Base-by-base conservation (phyloP, 2,888 invertebrate species). In the Eledona agricola region DNA sequence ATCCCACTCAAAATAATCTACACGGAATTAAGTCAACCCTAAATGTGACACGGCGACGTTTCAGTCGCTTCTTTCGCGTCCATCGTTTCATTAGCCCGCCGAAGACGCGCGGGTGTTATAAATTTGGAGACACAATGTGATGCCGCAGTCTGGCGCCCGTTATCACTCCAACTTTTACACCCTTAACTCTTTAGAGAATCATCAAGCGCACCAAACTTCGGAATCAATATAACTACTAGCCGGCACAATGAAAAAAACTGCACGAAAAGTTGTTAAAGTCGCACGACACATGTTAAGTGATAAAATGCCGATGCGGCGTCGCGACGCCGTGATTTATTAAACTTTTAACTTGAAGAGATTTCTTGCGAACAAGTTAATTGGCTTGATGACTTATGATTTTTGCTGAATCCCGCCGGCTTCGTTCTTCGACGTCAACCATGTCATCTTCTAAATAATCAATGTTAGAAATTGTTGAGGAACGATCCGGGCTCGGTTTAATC, bases 101-200 rank as follows among this genome's bases (percentile, higher is more conserved):
- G 17, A 31, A 31, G 7, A n/a, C 32, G 16, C 2, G 34, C 10
- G 20, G 45, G 60, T 58, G 67, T 68, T 67, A 66, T 72, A 70
- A 69, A 71, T 70, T 63, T 64, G 56, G 55, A 59, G 61, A 57
- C 66, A 69, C 66, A 71, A 71, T 69, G 64, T 64, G 66, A 64
- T 67, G 65, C 63, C 61, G 53, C 59, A 63, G 62, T 37, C 25
- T 38, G 16, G 23, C 60, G 59, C 64, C 64, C 66, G 71, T 69
- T 70, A 72, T 71, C 71, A 69, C 69, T 70, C 69, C 67, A 73
- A 73, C 71, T 72, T 75, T 73, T 70, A 70, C 71, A 70, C 70
- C 71, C 70, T 72, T 72, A 72, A 71, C 72, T 72, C 73, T 73
- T 73, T 71, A 70, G 72, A 72, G 72, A 71, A 71, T 69, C 73